Evolutionary conservation across 2,797 vertebrate species (phyloP), one percentile per base, ranked within the genome.

Genomic region (Tapera naevia): DNA sequence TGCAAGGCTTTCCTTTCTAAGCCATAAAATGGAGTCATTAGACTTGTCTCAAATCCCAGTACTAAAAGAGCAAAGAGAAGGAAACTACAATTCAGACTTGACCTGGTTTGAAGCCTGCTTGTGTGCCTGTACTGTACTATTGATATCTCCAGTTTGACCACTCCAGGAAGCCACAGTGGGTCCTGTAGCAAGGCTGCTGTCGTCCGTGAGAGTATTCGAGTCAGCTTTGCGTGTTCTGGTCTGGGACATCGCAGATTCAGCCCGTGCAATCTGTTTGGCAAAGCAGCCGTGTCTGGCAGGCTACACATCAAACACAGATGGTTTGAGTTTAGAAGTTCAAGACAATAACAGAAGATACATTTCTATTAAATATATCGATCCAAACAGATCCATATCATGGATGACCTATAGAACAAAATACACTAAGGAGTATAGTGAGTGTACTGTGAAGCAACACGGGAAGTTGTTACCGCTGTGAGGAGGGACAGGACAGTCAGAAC

Each of bases 241-340:
- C 15, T 0, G 1, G 28, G 51, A 32, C 0, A 0, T 9, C 81
- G 65, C 28, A 11, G 35, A 23, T 82, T 80, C 74, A 70, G 79
- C 78, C 72, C 0, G 1, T 0, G 0, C 66, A 60, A 32, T 86
- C 58, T 64, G 41, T 60, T 85, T 54, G 82, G 86, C 84, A 58
- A 35, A 28, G n/a, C 45, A 89, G 45, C 67, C 2, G 0, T 57
- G 37, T 66, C 75, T 95, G 84, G 86, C 81, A 92, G 84, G 50
- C 81, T 71, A 1, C 17, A 3, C 28, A 23, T 66, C 50, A 33
- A 82, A 41, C 78, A 48, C 76, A 88, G 60, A 91, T 86, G 60
- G 79, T 79, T 74, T 95, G 83, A 96, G 69, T 90, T 96, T 86
- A 13, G 28, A 83, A 30, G 39, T 89, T 89, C 39, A 72, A 93